Percentiles rank a stretch among this genome's conserved stretches.
Evolutionary conservation across 2,113 vertebrate species (phyloP).

Genomic region (Protobothrops flavoviridis): DNA sequence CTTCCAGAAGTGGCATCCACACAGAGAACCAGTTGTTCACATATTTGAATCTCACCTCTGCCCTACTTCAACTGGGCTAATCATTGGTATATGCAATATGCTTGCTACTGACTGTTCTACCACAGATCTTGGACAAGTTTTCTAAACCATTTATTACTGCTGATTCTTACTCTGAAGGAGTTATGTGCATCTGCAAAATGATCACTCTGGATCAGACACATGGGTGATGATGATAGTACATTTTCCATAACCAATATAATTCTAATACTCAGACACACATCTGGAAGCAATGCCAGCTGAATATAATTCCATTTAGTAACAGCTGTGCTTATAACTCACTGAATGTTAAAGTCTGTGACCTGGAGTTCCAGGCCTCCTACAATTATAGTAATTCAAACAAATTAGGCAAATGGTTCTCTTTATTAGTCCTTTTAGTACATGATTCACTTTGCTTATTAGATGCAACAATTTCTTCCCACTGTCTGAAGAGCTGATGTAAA

Average conservation of each 20-base stretch:
- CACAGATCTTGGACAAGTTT: neutral
- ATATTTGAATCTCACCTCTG: too few relatives aligned
- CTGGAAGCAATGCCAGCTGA: neutral
- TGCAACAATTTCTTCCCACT: neutral
- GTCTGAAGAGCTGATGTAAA: neutral
- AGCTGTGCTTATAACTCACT: neutral
- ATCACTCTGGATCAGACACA: neutral
- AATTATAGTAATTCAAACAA: neutral
- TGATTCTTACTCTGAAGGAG: neutral
- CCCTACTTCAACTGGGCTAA: neutral
- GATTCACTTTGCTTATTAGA: neutral
- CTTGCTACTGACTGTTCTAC: neutral
- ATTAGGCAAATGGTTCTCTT: neutral
- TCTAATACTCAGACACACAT: neutral
- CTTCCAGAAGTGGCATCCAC: too few relatives aligned
- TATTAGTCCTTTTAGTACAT: neutral
- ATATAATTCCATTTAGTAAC: neutral
- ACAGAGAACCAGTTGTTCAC: too few relatives aligned
- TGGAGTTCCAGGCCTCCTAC: neutral
- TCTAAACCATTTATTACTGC: neutral
- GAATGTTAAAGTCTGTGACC: neutral
- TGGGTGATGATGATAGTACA: neutral
- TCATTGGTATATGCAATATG: neutral
- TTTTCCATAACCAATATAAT: neutral
- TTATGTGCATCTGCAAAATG: neutral